Evolutionary conservation across 2,888 invertebrate species (phyloP).

Genomic region (Hemistola chrysoprasaria): DNA sequence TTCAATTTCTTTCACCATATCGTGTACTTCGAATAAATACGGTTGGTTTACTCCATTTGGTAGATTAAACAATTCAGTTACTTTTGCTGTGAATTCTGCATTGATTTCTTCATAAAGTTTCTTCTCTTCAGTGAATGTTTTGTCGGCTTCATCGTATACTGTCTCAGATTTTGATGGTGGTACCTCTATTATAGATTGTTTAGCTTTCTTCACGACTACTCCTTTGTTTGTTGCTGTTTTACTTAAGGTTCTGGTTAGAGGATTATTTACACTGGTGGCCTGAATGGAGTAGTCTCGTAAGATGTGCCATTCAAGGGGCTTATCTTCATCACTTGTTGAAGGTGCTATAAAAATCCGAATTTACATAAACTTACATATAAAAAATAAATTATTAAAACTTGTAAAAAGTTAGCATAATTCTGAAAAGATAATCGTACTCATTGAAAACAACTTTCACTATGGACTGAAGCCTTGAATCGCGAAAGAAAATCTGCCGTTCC

Average conservation of each 20-base stretch:
- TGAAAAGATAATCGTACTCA: too few species aligned
- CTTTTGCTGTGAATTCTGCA: slow-evolving; percentile 11
- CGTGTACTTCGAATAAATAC: slow-evolving; percentile 54
- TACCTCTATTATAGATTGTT: slow-evolving; percentile 17
- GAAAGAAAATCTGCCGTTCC: too few species aligned
- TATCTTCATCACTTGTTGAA: too few species aligned
- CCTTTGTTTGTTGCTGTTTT: slow-evolving; percentile 35
- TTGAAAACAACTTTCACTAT: too few species aligned
- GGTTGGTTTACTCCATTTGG: slow-evolving; percentile 25
- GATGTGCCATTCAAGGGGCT: slow-evolving; percentile 58
- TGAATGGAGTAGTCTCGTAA: slow-evolving; percentile 28
- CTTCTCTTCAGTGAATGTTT: slow-evolving; percentile 25
- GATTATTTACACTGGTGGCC: slow-evolving; percentile 4
- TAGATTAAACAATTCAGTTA: slow-evolving; percentile 39
- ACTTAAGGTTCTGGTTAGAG: slow-evolving; percentile 32
- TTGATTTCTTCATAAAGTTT: slow-evolving; percentile 15
- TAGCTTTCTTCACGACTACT: slow-evolving; percentile 32
- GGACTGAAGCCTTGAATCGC: too few species aligned
- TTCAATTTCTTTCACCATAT: slow-evolving; percentile 50
- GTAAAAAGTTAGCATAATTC: too few species aligned
- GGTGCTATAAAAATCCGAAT: too few species aligned
- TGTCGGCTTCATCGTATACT: slow-evolving; percentile 9
- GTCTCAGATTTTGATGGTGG: slow-evolving; percentile 1
- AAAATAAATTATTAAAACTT: too few species aligned
- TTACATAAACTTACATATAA: too few species aligned